Evolutionary conservation across 2,113 vertebrate genomes (phyloP).

Genomic region (Euleptes europaea): DNA sequence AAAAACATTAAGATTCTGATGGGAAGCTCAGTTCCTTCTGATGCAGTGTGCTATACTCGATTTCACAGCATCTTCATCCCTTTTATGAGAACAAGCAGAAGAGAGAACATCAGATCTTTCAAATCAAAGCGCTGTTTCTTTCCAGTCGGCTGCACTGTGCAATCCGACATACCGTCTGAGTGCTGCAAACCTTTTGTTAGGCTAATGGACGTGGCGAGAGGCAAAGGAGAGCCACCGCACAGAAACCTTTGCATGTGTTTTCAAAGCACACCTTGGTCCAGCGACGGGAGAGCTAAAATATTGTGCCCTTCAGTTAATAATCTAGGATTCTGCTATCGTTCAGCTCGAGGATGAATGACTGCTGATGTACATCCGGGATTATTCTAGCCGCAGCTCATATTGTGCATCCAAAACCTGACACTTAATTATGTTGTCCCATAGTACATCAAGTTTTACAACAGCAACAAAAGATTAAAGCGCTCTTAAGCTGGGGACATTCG

Average conservation of each 20-base stretch:
- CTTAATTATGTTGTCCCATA: conserved; percentile 76
- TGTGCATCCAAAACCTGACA: conserved; percentile 72
- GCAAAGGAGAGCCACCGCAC: not conserved
- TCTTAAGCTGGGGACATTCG: conserved; percentile 71
- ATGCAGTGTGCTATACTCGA: not conserved
- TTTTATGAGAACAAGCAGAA: conserved; percentile 39
- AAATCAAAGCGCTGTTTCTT: conserved; percentile 52
- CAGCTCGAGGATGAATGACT: conserved; percentile 70
- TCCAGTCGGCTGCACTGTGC: conserved; percentile 41
- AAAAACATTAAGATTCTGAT: not conserved
- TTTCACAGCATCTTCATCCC: not conserved
- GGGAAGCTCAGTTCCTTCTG: conserved; percentile 16
- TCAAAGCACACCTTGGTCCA: conserved; percentile 19
- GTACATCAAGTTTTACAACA: conserved; percentile 79
- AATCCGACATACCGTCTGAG: conserved; percentile 2
- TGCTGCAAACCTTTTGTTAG: conserved; percentile 19
- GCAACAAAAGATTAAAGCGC: conserved; percentile 77
- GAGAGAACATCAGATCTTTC: conserved; percentile 21
- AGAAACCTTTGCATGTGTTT: not conserved
- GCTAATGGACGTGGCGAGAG: conserved; percentile 8
- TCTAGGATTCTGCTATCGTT: conserved; percentile 69
- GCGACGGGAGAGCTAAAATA: conserved; percentile 53
- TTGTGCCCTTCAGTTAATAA: conserved; percentile 62
- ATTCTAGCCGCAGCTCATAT: conserved; percentile 52
- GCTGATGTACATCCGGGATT: conserved; percentile 66